phyloP scores from a whole-genome alignment of 2,888 invertebrate species.

The Hypena proboscidalis region DNA sequence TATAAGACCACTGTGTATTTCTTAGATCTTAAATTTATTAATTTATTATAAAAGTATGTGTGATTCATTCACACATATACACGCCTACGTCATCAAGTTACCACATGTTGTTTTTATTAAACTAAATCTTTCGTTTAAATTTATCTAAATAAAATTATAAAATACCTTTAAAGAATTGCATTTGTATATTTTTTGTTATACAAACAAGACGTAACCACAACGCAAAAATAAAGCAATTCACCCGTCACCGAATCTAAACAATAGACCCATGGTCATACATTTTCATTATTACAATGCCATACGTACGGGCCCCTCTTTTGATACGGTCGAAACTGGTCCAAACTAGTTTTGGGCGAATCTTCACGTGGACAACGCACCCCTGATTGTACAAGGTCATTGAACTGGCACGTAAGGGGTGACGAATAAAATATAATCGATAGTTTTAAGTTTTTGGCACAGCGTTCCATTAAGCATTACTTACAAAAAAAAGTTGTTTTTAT shows the following conservation, averaged over 20 bases:
- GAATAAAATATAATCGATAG: constrained; percentile 46
- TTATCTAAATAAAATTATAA: too few species aligned
- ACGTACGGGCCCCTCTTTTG: constrained; percentile 26
- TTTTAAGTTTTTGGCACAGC: constrained; percentile 32
- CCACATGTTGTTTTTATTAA: too few species aligned
- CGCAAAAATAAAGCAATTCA: constrained; percentile 22
- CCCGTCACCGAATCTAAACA: constrained; percentile 16
- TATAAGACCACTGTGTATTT: too few species aligned
- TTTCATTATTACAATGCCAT: constrained; percentile 18
- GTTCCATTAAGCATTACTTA: too few species aligned
- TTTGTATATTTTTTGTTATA: too few species aligned
- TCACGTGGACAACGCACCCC: constrained; percentile 52
- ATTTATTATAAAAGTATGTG: too few species aligned
- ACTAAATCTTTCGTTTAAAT: too few species aligned
- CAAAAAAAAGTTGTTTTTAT: constrained; percentile 9
- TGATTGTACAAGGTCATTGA: constrained; percentile 51
- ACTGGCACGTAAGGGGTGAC: constrained; percentile 46
- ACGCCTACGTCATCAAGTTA: too few species aligned
- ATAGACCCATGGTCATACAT: constrained; percentile 26
- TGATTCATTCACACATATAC: too few species aligned
- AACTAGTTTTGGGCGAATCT: constrained; percentile 45
- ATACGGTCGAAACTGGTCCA: constrained; percentile 36
- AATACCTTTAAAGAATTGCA: too few species aligned
- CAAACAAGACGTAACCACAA: not conserved
- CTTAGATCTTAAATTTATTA: too few species aligned